Base-by-base conservation (phyloP, 2,888 invertebrate species). In the Tanytarsus gracilentus region DNA sequence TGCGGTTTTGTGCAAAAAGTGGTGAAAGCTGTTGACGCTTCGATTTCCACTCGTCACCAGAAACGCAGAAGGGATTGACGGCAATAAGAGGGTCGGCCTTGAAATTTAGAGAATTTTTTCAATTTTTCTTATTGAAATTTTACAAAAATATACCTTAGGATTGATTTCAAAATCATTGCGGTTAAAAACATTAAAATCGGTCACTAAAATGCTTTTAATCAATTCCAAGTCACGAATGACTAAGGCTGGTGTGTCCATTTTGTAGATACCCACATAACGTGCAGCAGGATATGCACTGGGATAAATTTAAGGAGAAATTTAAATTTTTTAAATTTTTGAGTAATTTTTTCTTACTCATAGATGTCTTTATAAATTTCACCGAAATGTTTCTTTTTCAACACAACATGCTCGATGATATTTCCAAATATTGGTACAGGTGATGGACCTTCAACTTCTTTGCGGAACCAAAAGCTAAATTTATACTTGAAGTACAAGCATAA, bases 341-440 rank as follows among this genome's bases (percentile, higher is more conserved):
- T 23, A n/a, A 16, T 40, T 3, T 44, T 30, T 48, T 52, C 25
- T 55, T 59, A 64, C 64, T 53, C 40, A 50, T 64, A 64, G 55
- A 64, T 63, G 25, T 64, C 64, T 27, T 62, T 59, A 48, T 62
- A 61, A 55, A 64, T 61, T 40, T 64, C 64, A 1, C 52, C 59
- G 39, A 62, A 61, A 59, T 64, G 63, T 26, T 51, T 62, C 58
- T 64, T 62, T 58, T 61, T 63, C 3, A 39, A 36, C n/a, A 64
- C 59, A n/a, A 64, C 61, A 50, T 52, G 61, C 29, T 64, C 64
- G 48, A 62, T 62, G 8, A 62, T 40, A 53, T 63, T 64, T 9
- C 64, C 64, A 62, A 64, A 64, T 52, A 64, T 53, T 23, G 64
- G 64, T 8, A 64, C 23, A 11, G 63, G 62, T 3, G 64, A 18